Conservation (phyloP, 2,113 vertebrate species). For the Gadus chalcogrammus region DNA sequence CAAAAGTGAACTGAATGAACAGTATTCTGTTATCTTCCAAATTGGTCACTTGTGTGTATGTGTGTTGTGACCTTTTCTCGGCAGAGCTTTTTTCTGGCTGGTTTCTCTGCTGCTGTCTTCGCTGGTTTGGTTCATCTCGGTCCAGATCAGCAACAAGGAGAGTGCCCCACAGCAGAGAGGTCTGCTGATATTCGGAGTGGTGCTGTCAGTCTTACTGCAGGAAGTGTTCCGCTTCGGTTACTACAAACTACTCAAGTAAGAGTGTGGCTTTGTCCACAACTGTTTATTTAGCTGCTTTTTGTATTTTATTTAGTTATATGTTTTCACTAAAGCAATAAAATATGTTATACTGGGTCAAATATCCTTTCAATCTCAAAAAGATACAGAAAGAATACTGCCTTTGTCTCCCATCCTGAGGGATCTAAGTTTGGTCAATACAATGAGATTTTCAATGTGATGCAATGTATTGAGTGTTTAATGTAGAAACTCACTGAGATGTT, state of each 20-base stretch:
- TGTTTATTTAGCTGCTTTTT: background rate
- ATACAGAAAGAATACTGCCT: background rate
- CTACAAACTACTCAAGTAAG: conserved; percentile 78
- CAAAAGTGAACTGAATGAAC: background rate
- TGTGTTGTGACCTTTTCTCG: background rate
- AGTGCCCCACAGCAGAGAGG: conserved; percentile 70
- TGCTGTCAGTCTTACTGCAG: conserved; percentile 75
- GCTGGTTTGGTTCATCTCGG: conserved; percentile 72
- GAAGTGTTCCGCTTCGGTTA: conserved; percentile 75
- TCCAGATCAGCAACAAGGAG: conserved; percentile 67
- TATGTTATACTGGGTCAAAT: background rate
- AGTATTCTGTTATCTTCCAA: background rate
- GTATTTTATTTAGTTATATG: background rate
- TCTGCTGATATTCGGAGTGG: conserved; percentile 73
- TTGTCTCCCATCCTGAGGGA: background rate
- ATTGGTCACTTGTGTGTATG: background rate
- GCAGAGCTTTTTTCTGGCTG: conserved; percentile 76
- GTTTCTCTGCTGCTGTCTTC: conserved; percentile 78
- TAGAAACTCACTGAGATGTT: background rate
- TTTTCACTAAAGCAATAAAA: background rate
- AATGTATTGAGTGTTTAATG: background rate
- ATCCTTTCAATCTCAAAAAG: background rate
- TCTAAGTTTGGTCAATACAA: too few species aligned
- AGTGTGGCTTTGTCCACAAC: background rate
- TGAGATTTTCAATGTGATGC: background rate